phyloP scores from a whole-genome alignment of 2,113 vertebrate genomes.

The Machaerirhynchus nigripectus region DNA sequence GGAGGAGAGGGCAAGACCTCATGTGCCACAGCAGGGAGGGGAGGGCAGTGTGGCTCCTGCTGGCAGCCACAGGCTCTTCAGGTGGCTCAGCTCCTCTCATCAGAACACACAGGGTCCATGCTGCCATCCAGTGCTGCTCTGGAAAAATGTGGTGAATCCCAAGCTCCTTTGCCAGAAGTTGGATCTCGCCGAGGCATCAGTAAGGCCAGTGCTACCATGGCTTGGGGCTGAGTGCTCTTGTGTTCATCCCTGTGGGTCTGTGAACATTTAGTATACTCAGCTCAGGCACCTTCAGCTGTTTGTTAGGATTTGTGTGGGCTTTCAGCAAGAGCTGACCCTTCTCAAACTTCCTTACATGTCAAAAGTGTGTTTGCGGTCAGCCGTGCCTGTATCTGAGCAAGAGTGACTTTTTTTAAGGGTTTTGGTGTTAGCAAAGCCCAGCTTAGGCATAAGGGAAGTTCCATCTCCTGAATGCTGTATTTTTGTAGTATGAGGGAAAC shows the following conservation, averaged over 20 bases:
- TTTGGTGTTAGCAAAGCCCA: not conserved
- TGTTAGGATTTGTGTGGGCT: not conserved
- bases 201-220: rapidly evolving
- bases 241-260: not conserved
- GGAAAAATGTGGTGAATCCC: not conserved
- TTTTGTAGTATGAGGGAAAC: not conserved
- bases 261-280: not conserved
- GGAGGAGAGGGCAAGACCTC: not conserved
- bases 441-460: not conserved
- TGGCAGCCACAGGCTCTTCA: not conserved
- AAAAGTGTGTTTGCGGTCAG: not conserved
- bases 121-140: conserved; percentile 15
- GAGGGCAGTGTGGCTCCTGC: not conserved
- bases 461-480: not conserved
- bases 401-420: not conserved
- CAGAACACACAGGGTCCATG: not conserved
- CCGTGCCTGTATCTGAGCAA: not conserved
- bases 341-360: not conserved
- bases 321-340: not conserved
- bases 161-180: not conserved
- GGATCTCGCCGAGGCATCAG: not conserved
- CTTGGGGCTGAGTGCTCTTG: not conserved
- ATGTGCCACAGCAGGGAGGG: not conserved
- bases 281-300: not conserved
- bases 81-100: not conserved